These are phyloP conservation scores for Dendrocincla tyrannina DNA, from an alignment of 2,797 vertebrate species.

Conservation along the genomic window DNA sequence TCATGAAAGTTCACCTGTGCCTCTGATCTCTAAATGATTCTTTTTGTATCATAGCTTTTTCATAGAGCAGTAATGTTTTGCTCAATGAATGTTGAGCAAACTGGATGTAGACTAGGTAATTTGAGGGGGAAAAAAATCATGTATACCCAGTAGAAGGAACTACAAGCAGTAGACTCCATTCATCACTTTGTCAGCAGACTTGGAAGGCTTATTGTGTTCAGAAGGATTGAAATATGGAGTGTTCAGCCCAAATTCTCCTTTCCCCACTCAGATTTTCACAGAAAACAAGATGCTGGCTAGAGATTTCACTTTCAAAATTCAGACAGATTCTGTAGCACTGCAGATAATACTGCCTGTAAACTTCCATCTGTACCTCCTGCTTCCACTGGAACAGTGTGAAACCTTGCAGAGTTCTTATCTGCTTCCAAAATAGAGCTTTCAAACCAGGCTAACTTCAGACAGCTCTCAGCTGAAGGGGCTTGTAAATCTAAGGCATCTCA, in stretches of 20 bases:
- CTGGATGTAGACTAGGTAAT: neutral
- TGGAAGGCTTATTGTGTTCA: neutral
- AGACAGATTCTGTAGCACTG: slow-evolving; percentile 8
- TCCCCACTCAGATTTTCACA: neutral
- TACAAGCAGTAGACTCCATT: neutral
- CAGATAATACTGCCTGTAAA: slow-evolving; percentile 31
- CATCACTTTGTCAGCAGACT: neutral
- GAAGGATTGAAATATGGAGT: neutral
- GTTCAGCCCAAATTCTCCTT: neutral
- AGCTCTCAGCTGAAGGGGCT: slow-evolving; percentile 34
- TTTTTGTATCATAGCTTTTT: neutral
- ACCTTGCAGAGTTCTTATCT: slow-evolving; percentile 8
- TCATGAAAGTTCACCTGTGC: neutral
- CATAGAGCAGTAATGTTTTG: neutral
- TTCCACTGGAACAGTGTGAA: slow-evolving; percentile 29
- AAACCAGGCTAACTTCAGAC: slow-evolving; percentile 29
- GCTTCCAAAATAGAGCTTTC: slow-evolving; percentile 50
- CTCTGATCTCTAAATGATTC: neutral
- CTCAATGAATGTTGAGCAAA: neutral
- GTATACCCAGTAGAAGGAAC: neutral
- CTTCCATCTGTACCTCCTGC: slow-evolving; percentile 53
- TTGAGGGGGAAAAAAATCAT: neutral
- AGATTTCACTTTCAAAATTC: slow-evolving; percentile 1
- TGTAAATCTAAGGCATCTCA: slow-evolving; percentile 46
- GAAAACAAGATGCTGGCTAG: slow-evolving; percentile 3